These are phyloP conservation scores for Drosophila anomalipes DNA, from an alignment of 2,888 invertebrate genomes.

Conservation along the genomic window DNA sequence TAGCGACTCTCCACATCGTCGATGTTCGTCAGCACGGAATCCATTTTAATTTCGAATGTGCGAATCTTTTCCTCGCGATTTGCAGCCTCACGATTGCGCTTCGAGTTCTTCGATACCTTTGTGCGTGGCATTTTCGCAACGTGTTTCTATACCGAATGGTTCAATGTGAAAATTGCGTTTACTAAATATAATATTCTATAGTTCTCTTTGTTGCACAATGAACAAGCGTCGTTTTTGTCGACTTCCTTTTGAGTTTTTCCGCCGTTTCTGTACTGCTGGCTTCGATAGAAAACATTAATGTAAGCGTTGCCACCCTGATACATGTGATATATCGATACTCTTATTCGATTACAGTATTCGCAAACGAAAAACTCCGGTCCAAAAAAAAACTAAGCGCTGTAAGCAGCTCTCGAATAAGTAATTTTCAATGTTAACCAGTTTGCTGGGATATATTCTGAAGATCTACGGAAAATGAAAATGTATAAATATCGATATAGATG, in stretches of 20 bases:
- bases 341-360: background rate
- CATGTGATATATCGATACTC: slow-evolving; percentile 12
- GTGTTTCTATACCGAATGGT: background rate
- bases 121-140: slow-evolving; percentile 83
- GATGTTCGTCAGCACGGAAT: slow-evolving; percentile 66
- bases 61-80: slow-evolving; percentile 83
- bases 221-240: slow-evolving; percentile 32
- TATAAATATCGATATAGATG: background rate
- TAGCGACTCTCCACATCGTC: slow-evolving; percentile 66
- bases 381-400: background rate
- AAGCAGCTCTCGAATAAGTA: background rate
- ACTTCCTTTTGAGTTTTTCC: slow-evolving; percentile 62
- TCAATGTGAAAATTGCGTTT: slow-evolving; percentile 2
- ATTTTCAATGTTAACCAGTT: no score
- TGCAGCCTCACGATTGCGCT: slow-evolving; percentile 84
- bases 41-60: slow-evolving; percentile 78
- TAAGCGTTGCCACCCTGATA: background rate
- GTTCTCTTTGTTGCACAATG: slow-evolving; percentile 9
- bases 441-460: background rate
- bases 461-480: background rate
- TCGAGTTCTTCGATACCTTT: slow-evolving; percentile 83
- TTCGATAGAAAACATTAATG: slow-evolving; percentile 36
- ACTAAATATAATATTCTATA: background rate
- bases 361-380: background rate
- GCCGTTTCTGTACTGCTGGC: slow-evolving; percentile 57